Evolutionary conservation across 2,888 invertebrate species (phyloP), one percentile per base, ranked within the genome.

Genomic region (Macrophya annulata): DNA sequence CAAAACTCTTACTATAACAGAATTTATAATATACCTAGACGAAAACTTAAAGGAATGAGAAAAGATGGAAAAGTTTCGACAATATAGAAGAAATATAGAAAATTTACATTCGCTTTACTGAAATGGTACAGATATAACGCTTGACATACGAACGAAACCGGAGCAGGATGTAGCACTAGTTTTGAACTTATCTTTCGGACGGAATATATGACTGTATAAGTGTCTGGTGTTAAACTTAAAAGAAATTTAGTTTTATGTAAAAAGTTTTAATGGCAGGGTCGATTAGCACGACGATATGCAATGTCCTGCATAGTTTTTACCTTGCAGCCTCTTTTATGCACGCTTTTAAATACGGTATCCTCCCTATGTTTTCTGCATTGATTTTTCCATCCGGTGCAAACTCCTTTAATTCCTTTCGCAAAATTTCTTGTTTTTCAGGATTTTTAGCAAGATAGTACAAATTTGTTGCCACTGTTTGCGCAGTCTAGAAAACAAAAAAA

Each of bases 361-460:
- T 89, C 72, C 90, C 90, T 51, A 94, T 88, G 59, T 89, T 90
- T 31, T 92, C 91, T 10, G 89, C 86, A 4, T 93, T 93, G 31
- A 94, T 89, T 37, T 90, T 89, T 1, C 85, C 74, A n/a, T 85
- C 68, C 9, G 89, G 88, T 6, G 90, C 83, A 0, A 89, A 45
- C 3, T 77, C 62, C 48, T 83, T 85, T 12, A 93, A 88, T 88
- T 94, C 94, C 65, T 90, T 85, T 74, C 90, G 91, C 15, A 94
- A 89, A 82, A 90, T 91, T 25, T 94, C 91, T 87, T 95, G 95
- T 12, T 90, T 91, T 0, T 91, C 89, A n/a, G 91, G 93, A 89
- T 94, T 93, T n/a, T 86, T 89, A 0, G 94, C 93, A 77, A 95
- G 87, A 85, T 93, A 92, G 89, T 94, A 94, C 74, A 95, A 87